phyloP scores from a whole-genome alignment of 1,140 invertebrate species.

The Teleogryllus occipitalis region DNA sequence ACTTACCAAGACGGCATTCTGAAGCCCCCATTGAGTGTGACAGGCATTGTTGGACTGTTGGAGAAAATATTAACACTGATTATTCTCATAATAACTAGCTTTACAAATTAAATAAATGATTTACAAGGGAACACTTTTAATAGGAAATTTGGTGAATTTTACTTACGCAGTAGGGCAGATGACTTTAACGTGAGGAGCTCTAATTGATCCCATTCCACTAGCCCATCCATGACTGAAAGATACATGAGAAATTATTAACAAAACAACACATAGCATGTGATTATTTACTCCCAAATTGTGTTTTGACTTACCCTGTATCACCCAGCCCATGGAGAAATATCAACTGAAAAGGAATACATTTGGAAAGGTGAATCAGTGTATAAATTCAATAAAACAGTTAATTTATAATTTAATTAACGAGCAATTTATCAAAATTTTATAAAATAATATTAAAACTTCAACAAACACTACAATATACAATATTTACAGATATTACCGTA shows the following conservation, averaged over 20 bases:
- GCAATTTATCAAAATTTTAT: not conserved
- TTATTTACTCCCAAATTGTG: not conserved
- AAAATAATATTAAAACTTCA: not conserved
- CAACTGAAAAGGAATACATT: constrained; percentile 45
- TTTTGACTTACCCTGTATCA: constrained; percentile 52
- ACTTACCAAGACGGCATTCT: constrained; percentile 86
- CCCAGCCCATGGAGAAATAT: constrained; percentile 60
- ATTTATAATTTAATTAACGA: not conserved
- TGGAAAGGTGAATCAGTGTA: constrained; percentile 11
- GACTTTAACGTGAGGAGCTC: constrained; percentile 78
- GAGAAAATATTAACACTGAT: constrained; percentile 20
- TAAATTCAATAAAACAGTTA: constrained; percentile 4
- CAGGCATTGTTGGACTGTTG: constrained; percentile 71
- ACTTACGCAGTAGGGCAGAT: constrained; percentile 88
- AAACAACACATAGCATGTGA: constrained; percentile 12
- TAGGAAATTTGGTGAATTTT: constrained; percentile 22
- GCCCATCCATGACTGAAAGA: constrained; percentile 85
- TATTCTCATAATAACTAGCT: not conserved
- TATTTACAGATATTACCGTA: not conserved
- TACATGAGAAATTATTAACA: constrained; percentile 20
- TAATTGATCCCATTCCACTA: constrained; percentile 66
- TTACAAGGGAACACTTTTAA: not conserved
- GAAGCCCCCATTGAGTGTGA: constrained; percentile 87
- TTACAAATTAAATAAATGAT: not conserved
- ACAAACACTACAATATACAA: not conserved